These are phyloP conservation scores for Ganaspis brasiliensis DNA, from an alignment of 2,888 invertebrate species.

Conservation along the genomic window DNA sequence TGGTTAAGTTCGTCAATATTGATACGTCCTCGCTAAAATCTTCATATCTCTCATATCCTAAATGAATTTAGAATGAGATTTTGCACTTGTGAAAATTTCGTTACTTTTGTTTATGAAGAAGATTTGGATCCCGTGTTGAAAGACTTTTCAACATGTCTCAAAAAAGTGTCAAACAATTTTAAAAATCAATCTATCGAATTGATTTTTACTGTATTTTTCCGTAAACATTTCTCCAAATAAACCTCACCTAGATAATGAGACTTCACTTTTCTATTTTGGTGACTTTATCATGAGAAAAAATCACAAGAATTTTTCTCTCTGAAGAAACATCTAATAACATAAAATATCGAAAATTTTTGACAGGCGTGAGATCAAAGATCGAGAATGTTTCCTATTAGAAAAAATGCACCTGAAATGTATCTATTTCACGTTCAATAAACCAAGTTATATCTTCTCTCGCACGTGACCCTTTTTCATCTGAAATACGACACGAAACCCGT, in stretches of 20 bases:
- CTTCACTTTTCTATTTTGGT: neutral
- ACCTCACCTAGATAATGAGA: too few species aligned
- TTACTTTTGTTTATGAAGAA: too few species aligned
- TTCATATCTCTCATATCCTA: neutral
- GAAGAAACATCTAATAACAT: neutral
- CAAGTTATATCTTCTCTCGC: constrained; percentile 10
- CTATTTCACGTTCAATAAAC: constrained; percentile 1
- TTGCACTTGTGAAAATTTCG: neutral
- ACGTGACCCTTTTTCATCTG: constrained; percentile 15
- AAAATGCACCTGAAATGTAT: neutral
- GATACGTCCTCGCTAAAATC: constrained; percentile 30
- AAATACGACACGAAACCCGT: neutral
- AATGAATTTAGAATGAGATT: constrained; percentile 2
- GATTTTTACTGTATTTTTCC: too few species aligned
- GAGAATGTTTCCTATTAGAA: neutral
- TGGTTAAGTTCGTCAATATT: constrained; percentile 31
- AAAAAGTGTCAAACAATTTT: too few species aligned
- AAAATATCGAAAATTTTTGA: constrained; percentile 7
- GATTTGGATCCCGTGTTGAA: too few species aligned
- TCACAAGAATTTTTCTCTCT: constrained; percentile 9
- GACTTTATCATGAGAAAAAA: neutral
- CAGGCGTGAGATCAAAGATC: constrained; percentile 14
- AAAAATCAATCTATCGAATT: too few species aligned
- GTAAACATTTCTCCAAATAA: too few species aligned
- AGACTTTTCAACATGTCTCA: too few species aligned